These are phyloP conservation scores for Megaptera novaeangliae DNA, from an alignment of 2,113 vertebrate species.

Conservation along the genomic window DNA sequence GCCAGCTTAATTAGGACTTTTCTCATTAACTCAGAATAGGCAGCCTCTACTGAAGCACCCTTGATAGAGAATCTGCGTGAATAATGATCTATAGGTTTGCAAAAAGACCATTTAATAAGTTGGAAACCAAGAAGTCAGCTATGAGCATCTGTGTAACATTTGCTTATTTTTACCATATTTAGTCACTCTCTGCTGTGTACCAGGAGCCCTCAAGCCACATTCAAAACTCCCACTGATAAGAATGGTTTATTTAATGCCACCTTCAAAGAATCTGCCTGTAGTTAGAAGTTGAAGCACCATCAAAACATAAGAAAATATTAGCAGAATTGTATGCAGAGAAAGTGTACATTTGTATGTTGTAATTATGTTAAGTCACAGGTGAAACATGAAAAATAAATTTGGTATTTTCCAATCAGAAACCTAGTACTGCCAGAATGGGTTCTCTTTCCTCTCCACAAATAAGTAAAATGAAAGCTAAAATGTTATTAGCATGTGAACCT, in stretches of 20 bases:
- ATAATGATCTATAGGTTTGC: slow-evolving; percentile 65
- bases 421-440: fast-evolving
- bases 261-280: background rate
- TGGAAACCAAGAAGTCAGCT: slow-evolving; percentile 60
- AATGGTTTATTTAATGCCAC: slow-evolving; percentile 5
- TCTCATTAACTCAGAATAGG: slow-evolving; percentile 79
- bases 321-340: background rate
- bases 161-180: slow-evolving; percentile 66
- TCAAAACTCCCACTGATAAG: slow-evolving; percentile 43
- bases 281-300: slow-evolving; percentile 5
- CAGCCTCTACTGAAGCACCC: slow-evolving; percentile 66
- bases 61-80: slow-evolving; percentile 64
- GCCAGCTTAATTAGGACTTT: slow-evolving; percentile 81
- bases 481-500: background rate
- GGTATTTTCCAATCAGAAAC: background rate
- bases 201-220: background rate
- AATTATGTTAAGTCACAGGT: background rate
- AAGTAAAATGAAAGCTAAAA: background rate
- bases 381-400: background rate
- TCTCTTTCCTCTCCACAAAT: background rate
- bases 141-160: slow-evolving; percentile 65
- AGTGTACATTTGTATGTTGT: background rate
- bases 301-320: slow-evolving; percentile 8
- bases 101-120: slow-evolving; percentile 71
- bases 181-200: slow-evolving; percentile 41